Evolutionary conservation across 2,888 invertebrate species (phyloP), one percentile per base, ranked within the genome.

Genomic region (Tipula lateralis): DNA sequence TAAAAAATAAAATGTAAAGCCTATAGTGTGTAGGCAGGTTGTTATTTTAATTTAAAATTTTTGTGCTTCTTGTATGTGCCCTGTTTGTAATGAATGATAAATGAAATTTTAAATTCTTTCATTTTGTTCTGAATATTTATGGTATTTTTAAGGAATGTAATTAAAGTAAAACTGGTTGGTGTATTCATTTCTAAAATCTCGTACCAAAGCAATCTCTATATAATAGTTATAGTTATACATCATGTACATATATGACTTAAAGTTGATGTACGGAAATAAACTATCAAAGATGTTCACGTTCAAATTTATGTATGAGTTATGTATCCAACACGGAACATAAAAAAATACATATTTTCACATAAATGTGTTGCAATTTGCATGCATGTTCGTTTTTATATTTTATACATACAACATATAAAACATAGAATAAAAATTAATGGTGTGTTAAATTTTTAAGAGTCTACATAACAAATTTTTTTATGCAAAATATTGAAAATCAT

Each of bases 391-490:
- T 32, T 5, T 32, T 32, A 44, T 44, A 44, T 44, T n/a, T 32
- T 44, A n/a, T 44, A 44, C 44, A n/a, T 44, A 66, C 24, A 24
- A 24, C 66, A 66, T 66, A 66, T 66, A 24, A 66, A n/a, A n/a
- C 24, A 66, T 16, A 66, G 66, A 66, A 66, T 66, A 66, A 66
- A 24, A 66, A 66, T 66, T 66, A 66, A 66, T 66, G 66, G 66
- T 24, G 66, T 66, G 66, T 66, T 66, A 66, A 66, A 66, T 66
- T 66, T 66, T 66, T 66, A 66, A 66, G 66, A 66, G 66, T 66
- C 13, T 66, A 66, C 66, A 66, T 24, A 19, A 66, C 66, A 66
- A 19, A 66, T 24, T 50, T 24, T 66, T 66, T 16, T n/a, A 44
- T n/a, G 44, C 24, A 13, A 66, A 66, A 24, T 24, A 9, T 66